These are phyloP conservation scores for Strongylocentrotus purpuratus DNA, from an alignment of 35 echinoderm and acorn worm species.

Conservation along the genomic window DNA sequence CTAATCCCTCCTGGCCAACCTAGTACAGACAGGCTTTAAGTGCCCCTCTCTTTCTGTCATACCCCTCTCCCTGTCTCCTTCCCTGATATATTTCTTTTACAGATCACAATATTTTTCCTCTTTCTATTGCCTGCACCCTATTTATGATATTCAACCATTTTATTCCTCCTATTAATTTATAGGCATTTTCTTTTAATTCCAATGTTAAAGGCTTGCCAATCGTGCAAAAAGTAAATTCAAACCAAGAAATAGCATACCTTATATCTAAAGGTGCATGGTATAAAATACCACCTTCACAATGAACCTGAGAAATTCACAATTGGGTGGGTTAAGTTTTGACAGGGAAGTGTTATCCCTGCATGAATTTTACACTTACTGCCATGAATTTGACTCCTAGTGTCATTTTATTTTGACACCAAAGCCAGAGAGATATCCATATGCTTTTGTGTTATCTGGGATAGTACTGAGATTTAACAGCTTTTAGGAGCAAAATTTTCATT, in stretches of 20 bases:
- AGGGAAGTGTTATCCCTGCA: background rate
- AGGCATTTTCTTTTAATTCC: no score
- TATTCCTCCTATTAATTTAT: no score
- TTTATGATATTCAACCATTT: no score
- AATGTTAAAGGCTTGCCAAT: no score
- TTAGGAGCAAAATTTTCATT: background rate
- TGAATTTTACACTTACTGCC: background rate
- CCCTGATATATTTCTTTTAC: no score
- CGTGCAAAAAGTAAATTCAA: no score
- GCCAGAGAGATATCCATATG: background rate
- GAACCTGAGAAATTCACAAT: background rate
- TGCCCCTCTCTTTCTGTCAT: no score
- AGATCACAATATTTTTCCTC: no score
- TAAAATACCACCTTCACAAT: background rate
- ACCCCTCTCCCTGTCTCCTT: no score
- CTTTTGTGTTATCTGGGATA: background rate
- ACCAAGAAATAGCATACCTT: background rate
- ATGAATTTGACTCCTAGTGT: background rate
- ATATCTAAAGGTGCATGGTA: background rate
- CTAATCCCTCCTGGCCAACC: no score
- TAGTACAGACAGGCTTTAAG: no score
- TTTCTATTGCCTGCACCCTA: no score
- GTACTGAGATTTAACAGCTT: background rate
- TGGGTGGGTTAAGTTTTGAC: background rate
- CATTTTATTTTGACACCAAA: background rate